Evolutionary conservation across 2,888 invertebrate species (phyloP).

Genomic region (Ectropis crepuscularia): DNA sequence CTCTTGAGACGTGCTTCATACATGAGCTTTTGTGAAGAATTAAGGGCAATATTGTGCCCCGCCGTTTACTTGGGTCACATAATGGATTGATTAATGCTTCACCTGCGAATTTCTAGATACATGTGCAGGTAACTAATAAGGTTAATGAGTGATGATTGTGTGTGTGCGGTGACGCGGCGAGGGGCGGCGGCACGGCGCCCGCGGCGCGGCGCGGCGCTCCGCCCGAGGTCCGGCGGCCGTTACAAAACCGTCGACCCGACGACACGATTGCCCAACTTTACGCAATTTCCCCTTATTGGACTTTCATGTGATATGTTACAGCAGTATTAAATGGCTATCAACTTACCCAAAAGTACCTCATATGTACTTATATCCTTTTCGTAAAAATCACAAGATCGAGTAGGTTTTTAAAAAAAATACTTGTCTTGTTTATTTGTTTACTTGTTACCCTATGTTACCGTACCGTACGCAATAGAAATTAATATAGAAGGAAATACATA

Average conservation of each 20-base stretch:
- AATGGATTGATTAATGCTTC: too few relatives aligned
- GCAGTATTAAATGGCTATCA: constrained; percentile 10
- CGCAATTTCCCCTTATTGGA: constrained; percentile 72
- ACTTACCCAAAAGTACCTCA: background rate
- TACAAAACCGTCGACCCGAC: constrained; percentile 69
- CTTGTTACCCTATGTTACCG: too few relatives aligned
- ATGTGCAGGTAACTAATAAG: background rate
- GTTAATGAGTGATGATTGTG: background rate
- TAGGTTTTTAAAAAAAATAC: background rate
- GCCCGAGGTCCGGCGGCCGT: constrained; percentile 51
- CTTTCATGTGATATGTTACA: constrained; percentile 58
- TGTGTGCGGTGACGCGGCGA: constrained; percentile 17
- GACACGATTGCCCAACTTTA: constrained; percentile 67
- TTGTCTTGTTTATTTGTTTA: too few relatives aligned
- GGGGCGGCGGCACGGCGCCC: constrained; percentile 18
- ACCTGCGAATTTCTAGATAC: too few relatives aligned
- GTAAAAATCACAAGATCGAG: background rate
- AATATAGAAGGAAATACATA: too few relatives aligned
- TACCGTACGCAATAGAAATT: too few relatives aligned
- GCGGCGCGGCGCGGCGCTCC: constrained; percentile 45
- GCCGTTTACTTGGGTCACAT: too few relatives aligned
- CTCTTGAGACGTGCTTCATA: background rate
- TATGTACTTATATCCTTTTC: background rate
- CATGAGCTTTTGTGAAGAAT: background rate
- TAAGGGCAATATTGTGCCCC: background rate